Conservation (phyloP, 64 coral and sea anemone genomes). For the Pocillopora verrucosa region DNA sequence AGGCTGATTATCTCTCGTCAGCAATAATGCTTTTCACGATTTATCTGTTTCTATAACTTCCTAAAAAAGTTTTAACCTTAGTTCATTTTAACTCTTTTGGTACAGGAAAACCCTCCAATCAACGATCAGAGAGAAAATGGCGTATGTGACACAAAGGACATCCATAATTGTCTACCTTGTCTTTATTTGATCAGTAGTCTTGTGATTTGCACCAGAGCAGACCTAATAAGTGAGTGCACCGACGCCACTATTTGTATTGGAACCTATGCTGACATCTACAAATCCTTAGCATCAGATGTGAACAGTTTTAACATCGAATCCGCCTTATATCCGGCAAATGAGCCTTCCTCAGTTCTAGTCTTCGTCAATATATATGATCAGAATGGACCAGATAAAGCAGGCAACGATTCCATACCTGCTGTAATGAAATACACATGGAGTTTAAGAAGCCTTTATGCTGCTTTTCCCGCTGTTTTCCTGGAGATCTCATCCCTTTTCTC, state of each 20-base stretch:
- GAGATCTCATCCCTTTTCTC: neutral
- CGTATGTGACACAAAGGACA: neutral
- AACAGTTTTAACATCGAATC: too few relatives aligned
- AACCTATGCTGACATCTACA: too few relatives aligned
- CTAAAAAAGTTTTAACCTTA: too few relatives aligned
- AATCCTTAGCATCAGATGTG: too few relatives aligned
- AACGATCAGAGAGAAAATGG: neutral
- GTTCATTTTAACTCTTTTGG: neutral
- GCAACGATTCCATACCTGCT: neutral
- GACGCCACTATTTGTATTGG: too few relatives aligned
- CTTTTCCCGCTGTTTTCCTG: neutral
- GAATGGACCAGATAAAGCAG: neutral
- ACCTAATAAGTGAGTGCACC: too few relatives aligned
- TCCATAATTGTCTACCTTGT: neutral
- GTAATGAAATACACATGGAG: conserved; percentile 6
- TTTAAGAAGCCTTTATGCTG: conserved; percentile 6
- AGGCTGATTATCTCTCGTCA: too few relatives aligned
- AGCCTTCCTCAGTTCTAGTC: neutral
- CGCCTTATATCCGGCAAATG: too few relatives aligned
- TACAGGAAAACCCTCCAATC: neutral
- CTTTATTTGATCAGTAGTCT: neutral
- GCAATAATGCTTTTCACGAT: too few relatives aligned
- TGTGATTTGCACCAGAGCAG: too few relatives aligned
- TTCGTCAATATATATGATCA: neutral
- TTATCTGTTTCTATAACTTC: too few relatives aligned